Conservation (phyloP, 2,797 vertebrate species). For the Eidolon dupreanum region DNA sequence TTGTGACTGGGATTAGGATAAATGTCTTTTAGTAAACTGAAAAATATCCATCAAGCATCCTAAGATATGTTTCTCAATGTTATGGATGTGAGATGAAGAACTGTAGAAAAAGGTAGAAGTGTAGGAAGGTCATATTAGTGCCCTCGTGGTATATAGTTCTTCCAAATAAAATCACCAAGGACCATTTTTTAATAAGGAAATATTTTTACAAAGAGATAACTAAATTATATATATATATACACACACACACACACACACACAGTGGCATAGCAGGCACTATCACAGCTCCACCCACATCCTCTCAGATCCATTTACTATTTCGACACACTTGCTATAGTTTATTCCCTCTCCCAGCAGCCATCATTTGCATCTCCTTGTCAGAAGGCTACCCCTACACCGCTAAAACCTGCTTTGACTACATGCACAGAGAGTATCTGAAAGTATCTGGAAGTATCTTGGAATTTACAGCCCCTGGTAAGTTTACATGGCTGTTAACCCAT, state of each 20-base stretch:
- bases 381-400: not conserved
- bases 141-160: fast-evolving
- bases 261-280: not conserved
- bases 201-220: not conserved
- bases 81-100: not conserved
- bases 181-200: not conserved
- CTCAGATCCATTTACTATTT: not conserved
- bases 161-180: not conserved
- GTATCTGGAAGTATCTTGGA: not conserved
- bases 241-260: too few relatives aligned
- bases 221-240: not conserved
- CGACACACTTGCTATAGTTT: not conserved
- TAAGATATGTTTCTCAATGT: not conserved
- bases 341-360: not conserved
- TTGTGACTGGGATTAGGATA: not conserved
- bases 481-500: not conserved
- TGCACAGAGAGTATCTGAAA: not conserved
- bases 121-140: not conserved
- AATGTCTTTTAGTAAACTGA: not conserved
- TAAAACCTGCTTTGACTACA: not conserved
- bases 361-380: not conserved
- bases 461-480: not conserved
- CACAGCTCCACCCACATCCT: not conserved
- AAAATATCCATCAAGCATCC: not conserved
- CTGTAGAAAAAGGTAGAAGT: not conserved